A percentile compares a stretch with the other conserved stretches of the same genome.
phyloP scores from a whole-genome alignment of 2,113 vertebrate species.

The Smithornis capensis region DNA sequence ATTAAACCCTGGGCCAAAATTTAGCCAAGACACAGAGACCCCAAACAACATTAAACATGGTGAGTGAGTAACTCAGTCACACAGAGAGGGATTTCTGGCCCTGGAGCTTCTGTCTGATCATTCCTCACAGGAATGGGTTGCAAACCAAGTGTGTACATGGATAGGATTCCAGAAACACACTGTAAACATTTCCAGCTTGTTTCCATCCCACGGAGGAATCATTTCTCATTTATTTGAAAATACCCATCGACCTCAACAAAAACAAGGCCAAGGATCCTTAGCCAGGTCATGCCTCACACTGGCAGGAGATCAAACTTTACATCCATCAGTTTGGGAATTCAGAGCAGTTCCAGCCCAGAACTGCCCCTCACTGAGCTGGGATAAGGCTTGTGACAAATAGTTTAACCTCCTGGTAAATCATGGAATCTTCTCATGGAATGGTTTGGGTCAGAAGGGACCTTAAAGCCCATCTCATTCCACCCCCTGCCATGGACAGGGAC shows the following conservation, averaged over 20 bases:
- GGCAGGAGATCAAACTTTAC: not conserved
- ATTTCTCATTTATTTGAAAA: not conserved
- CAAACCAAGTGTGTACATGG: not conserved
- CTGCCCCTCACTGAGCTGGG: not conserved
- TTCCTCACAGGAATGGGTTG: not conserved
- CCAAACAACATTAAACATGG: not conserved
- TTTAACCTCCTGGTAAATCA: not conserved
- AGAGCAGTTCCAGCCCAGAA: not conserved
- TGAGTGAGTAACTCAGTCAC: not conserved
- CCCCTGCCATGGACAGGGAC: not conserved
- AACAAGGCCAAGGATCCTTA: not conserved
- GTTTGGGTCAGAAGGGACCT: not conserved
- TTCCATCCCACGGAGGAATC: not conserved
- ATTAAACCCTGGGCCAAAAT: not conserved
- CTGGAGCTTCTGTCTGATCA: not conserved
- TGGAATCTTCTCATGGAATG: accelerated
- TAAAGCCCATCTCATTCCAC: not conserved
- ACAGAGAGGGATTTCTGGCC: not conserved
- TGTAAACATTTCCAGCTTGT: not conserved
- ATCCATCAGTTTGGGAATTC: not conserved
- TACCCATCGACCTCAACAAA: too few species aligned
- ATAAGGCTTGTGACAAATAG: not conserved
- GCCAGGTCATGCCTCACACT: not conserved
- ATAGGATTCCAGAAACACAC: not conserved
- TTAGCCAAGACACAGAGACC: not conserved